These are phyloP conservation scores for Calliopsis andreniformis DNA, from an alignment of 1,140 invertebrate genomes.

Conservation along the genomic window DNA sequence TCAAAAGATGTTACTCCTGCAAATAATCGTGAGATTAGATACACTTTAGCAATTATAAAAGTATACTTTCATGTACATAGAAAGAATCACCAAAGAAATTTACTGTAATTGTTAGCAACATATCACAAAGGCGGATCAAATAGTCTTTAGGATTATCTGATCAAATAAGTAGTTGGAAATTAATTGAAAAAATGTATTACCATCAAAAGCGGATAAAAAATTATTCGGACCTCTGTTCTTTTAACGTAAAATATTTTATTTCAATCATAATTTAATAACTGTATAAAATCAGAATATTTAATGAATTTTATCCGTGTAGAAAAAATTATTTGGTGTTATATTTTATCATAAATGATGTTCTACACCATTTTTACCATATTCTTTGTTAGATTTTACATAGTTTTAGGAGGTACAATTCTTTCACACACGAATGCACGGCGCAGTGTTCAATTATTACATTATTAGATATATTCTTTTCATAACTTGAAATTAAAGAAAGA, in stretches of 20 bases:
- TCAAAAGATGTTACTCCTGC: slow-evolving; percentile 26
- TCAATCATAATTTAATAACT: background rate
- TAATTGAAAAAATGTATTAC: background rate
- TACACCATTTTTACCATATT: slow-evolving; percentile 17
- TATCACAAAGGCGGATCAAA: slow-evolving; percentile 20
- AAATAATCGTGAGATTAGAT: slow-evolving; percentile 31
- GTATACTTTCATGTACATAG: slow-evolving; percentile 41
- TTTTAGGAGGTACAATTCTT: slow-evolving; percentile 23
- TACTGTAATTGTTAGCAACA: slow-evolving; percentile 42
- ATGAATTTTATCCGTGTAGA: background rate
- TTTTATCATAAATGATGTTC: background rate
- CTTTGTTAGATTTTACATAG: slow-evolving; percentile 10
- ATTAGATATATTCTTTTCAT: slow-evolving; percentile 20
- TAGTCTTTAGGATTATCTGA: slow-evolving; percentile 8
- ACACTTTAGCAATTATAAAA: slow-evolving; percentile 39
- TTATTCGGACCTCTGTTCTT: slow-evolving; percentile 1
- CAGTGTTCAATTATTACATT: slow-evolving; percentile 35
- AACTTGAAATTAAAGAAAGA: slow-evolving; percentile 29
- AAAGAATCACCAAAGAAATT: slow-evolving; percentile 49
- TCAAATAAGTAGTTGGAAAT: slow-evolving; percentile 10
- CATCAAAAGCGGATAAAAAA: slow-evolving; percentile 9
- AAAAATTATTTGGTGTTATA: background rate
- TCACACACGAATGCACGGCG: slow-evolving; percentile 22
- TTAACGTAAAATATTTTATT: background rate
- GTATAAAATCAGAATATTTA: background rate